These are phyloP conservation scores for Microchirus variegatus DNA, from an alignment of 2,797 vertebrate genomes.

Conservation along the genomic window DNA sequence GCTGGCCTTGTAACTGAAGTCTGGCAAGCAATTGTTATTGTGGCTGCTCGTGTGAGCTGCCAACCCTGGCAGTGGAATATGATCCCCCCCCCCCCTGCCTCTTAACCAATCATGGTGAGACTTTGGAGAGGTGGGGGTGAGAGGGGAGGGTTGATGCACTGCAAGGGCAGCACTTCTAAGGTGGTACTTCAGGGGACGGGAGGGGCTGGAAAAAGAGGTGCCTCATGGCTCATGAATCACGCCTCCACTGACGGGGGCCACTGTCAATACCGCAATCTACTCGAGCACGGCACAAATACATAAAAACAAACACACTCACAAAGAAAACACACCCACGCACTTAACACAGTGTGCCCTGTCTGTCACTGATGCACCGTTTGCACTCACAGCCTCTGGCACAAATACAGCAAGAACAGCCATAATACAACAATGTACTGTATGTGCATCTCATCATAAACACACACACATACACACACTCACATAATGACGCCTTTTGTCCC, in stretches of 20 bases:
- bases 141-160: conserved; percentile 53
- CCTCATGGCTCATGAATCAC: conserved; percentile 74
- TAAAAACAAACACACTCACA: conserved; percentile 13
- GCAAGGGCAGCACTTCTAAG: conserved; percentile 80
- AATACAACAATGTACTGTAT: conserved; percentile 10
- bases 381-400: conserved; percentile 28
- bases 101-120: conserved; percentile 66
- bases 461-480: not conserved
- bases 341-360: conserved; percentile 39
- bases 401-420: conserved; percentile 33
- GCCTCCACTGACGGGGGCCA: conserved; percentile 51
- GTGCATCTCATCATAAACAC: not conserved
- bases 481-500: conserved; percentile 36
- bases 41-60: conserved; percentile 52
- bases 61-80: conserved; percentile 62
- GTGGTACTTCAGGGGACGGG: conserved; percentile 39
- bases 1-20: conserved; percentile 58
- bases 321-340: conserved; percentile 21
- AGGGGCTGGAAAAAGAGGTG: conserved; percentile 39
- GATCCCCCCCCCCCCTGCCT: conserved; percentile 44
- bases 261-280: conserved; percentile 61
- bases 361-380: conserved; percentile 50
- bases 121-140: conserved; percentile 57
- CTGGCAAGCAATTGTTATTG: conserved; percentile 53
- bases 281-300: conserved; percentile 18